A percentile compares a stretch with the other conserved stretches of the same genome.
phyloP scores from a whole-genome alignment of 2,888 invertebrate species.

The Theretra japonica region DNA sequence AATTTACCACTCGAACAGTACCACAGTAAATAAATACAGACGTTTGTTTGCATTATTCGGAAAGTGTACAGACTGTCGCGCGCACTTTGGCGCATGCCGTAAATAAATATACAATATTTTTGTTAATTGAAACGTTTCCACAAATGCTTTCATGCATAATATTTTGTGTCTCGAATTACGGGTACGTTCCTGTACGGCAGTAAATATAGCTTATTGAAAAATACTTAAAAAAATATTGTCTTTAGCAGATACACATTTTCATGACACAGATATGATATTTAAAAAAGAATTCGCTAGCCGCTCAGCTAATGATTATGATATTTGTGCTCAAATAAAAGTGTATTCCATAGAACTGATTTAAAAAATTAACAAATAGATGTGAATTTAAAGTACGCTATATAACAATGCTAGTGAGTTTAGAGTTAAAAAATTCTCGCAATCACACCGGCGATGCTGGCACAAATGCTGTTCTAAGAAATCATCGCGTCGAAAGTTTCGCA shows the following conservation, averaged over 20 bases:
- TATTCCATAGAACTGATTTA: too few species aligned
- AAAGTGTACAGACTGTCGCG: background rate
- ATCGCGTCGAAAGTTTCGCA: slow-evolving; percentile 26
- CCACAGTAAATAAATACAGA: background rate
- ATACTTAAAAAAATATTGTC: too few species aligned
- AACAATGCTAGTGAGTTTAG: background rate
- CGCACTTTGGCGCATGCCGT: background rate
- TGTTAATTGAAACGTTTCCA: background rate
- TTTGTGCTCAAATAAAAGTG: background rate
- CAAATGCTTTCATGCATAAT: background rate
- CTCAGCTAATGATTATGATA: slow-evolving; percentile 11
- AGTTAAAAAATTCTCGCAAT: slow-evolving; percentile 2
- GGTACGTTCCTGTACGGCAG: too few species aligned
- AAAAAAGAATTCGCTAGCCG: background rate
- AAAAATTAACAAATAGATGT: too few species aligned
- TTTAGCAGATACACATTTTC: too few species aligned
- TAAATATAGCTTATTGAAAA: too few species aligned
- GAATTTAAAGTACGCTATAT: background rate
- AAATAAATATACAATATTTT: background rate
- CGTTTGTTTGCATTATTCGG: background rate
- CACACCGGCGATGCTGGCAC: background rate
- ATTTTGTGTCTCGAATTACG: too few species aligned
- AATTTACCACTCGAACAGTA: slow-evolving; percentile 1
- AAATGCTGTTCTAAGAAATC: slow-evolving; percentile 20
- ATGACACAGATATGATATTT: background rate